Base-by-base conservation (phyloP, 2,797 vertebrate species). In the Anableps anableps region DNA sequence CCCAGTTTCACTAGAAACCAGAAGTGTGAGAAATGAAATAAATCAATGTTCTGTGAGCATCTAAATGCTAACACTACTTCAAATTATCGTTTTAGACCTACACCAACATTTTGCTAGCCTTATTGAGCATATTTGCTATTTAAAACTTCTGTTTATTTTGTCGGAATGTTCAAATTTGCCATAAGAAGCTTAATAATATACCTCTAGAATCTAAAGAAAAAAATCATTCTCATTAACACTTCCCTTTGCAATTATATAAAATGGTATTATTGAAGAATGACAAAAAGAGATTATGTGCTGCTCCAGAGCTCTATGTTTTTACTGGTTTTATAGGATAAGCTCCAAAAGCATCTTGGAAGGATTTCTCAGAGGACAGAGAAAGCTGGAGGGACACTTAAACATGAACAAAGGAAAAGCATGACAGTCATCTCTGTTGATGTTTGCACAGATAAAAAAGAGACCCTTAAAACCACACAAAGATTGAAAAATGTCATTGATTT, bases 361-460 rank as follows among this genome's bases (percentile, higher is more conserved):
- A 79, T 21, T 79, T 79, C 66, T 9, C 9, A 68, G 8, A 64
- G 31, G 31, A 64, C 31, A 64, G 31, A 64, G 14, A 68, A 4
- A 41, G 64, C 36, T 38, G 53, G 72, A 70, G 64, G 38, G 68
- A 50, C 53, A 79, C 72, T 77, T 77, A 13, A 73, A 80, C 75
- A 71, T 13, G 21, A 14, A 76, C 31, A 55, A 64, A 31, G 11
- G 74, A 68, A 76, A 72, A 55, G 34, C 70, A 74, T 47, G 51
- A 43, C 50, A 64, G 21, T 51, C 8, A 58, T 48, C 66, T 36
- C 36, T 60, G 38, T 77, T 43, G 60, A 7, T 38, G 72, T 16
- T 64, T 47, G 58, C n/a, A 53, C 41, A 9, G 64, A 36, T 66
- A 26, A 68, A 77, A 77, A 43, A 78, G 13, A 14, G 71, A 58